A percentile compares a stretch with the other conserved stretches of the same genome.
These are phyloP conservation scores for Amphipyra berbera DNA, from an alignment of 2,888 invertebrate species.

Conservation along the genomic window DNA sequence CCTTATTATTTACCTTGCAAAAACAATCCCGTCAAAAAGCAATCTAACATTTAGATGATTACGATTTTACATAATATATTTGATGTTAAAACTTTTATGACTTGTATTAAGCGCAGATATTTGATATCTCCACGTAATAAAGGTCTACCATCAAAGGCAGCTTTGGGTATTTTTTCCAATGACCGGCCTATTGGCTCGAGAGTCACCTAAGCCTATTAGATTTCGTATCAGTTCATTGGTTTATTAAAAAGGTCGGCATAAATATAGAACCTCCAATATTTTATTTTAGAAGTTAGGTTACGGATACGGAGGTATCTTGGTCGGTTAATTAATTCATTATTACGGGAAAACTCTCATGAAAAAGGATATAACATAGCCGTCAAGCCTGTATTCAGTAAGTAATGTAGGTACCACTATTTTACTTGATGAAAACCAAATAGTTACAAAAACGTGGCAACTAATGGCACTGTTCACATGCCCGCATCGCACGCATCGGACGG, in stretches of 20 bases:
- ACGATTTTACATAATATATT: too few species aligned
- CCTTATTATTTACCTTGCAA: too few species aligned
- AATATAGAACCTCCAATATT: conserved; percentile 27
- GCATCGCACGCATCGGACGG: too few species aligned
- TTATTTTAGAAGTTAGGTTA: conserved; percentile 21
- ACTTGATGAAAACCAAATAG: too few species aligned
- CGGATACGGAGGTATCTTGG: conserved; percentile 6
- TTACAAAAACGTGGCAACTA: too few species aligned
- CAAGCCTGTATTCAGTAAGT: too few species aligned
- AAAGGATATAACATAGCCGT: too few species aligned
- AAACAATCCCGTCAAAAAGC: too few species aligned
- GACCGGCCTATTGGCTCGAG: conserved; percentile 4
- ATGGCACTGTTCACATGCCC: too few species aligned
- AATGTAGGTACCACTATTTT: too few species aligned
- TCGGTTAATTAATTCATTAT: conserved; percentile 26
- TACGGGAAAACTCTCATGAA: too few species aligned
- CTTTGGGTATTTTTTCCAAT: conserved; percentile 30
- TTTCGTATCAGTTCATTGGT: conserved; percentile 41
- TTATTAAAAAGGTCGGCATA: conserved; percentile 42
- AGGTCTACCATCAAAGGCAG: conserved; percentile 16
- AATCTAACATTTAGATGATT: too few species aligned
- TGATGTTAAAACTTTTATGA: background rate
- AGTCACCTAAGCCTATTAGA: conserved; percentile 10
- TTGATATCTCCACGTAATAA: background rate
- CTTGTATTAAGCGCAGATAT: background rate